Evolutionary conservation across 2,888 invertebrate genomes (phyloP).

Genomic region (Amphipoea oculea): DNA sequence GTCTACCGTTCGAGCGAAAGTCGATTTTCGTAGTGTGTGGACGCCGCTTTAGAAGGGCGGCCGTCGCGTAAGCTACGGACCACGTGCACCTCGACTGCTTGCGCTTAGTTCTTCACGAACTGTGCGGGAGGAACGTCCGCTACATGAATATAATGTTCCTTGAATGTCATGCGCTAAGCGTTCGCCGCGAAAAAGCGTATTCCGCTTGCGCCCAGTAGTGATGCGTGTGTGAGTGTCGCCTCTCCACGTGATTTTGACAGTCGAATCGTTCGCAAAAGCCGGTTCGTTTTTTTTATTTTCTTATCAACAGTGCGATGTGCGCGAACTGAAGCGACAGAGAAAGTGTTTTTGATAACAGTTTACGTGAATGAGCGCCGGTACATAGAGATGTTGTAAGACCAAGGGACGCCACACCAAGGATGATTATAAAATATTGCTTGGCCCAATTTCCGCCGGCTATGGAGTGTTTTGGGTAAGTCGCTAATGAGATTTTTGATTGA

Average conservation of each 20-base stretch:
- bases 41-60: conserved; percentile 87
- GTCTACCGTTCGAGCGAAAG: conserved; percentile 83
- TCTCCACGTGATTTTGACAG: conserved; percentile 89
- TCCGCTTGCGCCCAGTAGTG: conserved; percentile 76
- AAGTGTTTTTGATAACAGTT: conserved; percentile 81
- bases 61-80: conserved; percentile 88
- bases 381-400: conserved; percentile 77
- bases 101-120: conserved; percentile 90
- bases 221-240: conserved; percentile 78
- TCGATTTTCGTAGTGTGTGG: conserved; percentile 83
- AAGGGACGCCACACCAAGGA: conserved; percentile 72
- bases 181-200: conserved; percentile 83
- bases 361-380: conserved; percentile 72
- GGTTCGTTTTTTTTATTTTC: conserved; percentile 74
- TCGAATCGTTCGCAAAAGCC: conserved; percentile 76
- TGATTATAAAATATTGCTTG: conserved; percentile 74
- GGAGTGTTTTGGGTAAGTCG: conserved; percentile 84
- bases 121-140: conserved; percentile 90
- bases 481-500: conserved; percentile 76
- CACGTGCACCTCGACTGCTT: conserved; percentile 89
- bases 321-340: conserved; percentile 73
- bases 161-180: conserved; percentile 86
- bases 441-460: conserved; percentile 77
- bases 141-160: conserved; percentile 86
- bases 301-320: conserved; percentile 75